A percentile compares a stretch with the other conserved stretches of the same genome.
Evolutionary conservation across 2,113 vertebrate species (phyloP).

Genomic region (Psilopsiagon aurifrons): DNA sequence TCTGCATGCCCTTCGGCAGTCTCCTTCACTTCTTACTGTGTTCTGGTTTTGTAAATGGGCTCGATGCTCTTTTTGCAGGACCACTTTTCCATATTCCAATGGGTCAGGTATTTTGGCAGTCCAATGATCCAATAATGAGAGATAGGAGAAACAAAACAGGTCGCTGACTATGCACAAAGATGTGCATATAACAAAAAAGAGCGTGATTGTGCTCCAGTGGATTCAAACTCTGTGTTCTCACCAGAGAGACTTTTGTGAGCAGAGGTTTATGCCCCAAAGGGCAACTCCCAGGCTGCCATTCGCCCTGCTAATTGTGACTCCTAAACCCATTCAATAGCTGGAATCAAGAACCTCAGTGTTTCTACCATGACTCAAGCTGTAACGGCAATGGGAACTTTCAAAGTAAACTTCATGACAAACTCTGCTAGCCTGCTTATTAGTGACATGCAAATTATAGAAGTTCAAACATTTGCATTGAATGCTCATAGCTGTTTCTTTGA

Average conservation of each 20-base stretch:
- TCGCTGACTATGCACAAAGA: not conserved
- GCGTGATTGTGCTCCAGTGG: not conserved
- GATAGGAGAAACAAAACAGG: not conserved
- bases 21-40: not conserved
- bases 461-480: constrained; percentile 50
- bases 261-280: accelerated
- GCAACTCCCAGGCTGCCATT: not conserved
- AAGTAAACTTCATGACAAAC: constrained; percentile 1
- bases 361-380: not conserved
- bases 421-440: not conserved
- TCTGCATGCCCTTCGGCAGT: not conserved
- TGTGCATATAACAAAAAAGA: not conserved
- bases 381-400: not conserved
- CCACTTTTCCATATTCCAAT: not conserved
- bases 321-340: not conserved
- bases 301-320: not conserved
- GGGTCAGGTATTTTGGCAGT: not conserved
- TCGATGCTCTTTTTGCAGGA: not conserved
- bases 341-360: not conserved
- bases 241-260: not conserved
- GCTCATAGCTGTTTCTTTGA: constrained; percentile 40
- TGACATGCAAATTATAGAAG: constrained; percentile 31
- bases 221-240: not conserved
- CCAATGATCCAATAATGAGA: not conserved
- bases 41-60: not conserved